Evolutionary conservation across 2,113 vertebrate species (phyloP).

Genomic region (Boulengerochromis microlepis): DNA sequence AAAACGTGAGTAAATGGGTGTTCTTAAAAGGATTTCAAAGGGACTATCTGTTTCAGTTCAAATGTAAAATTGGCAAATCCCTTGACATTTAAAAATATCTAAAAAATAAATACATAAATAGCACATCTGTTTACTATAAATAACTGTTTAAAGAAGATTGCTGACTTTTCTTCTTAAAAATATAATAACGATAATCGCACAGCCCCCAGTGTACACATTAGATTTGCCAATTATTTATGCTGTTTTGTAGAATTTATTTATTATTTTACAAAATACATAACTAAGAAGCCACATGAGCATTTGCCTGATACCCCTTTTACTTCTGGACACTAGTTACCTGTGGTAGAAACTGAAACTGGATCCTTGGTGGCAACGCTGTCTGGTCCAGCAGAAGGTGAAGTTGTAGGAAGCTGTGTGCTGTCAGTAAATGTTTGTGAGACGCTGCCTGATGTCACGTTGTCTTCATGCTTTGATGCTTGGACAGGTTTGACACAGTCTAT

Average conservation of each 20-base stretch:
- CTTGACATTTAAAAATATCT: not conserved
- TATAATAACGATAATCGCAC: not conserved
- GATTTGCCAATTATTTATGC: not conserved
- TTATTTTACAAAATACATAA: not conserved
- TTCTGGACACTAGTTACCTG: constrained; percentile 30
- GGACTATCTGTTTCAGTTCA: not conserved
- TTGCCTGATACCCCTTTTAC: not conserved
- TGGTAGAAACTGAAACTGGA: not conserved
- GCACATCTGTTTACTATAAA: not conserved
- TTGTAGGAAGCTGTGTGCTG: not conserved
- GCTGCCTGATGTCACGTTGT: not conserved
- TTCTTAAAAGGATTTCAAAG: not conserved
- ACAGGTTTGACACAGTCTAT: not conserved
- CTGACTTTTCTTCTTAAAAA: not conserved
- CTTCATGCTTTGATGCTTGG: not conserved
- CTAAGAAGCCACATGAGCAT: not conserved
- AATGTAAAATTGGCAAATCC: not conserved
- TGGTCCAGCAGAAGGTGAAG: constrained; percentile 31
- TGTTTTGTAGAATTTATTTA: not conserved
- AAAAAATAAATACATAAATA: not conserved
- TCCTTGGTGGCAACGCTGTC: not conserved
- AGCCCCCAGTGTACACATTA: not conserved
- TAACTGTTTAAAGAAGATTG: not conserved
- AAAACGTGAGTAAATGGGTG: not conserved
- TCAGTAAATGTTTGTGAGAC: not conserved